A percentile compares a stretch with the other conserved stretches of the same genome.
These are phyloP conservation scores for Oceanodroma leucorhoa DNA, from an alignment of 2,797 vertebrate genomes.

Conservation along the genomic window DNA sequence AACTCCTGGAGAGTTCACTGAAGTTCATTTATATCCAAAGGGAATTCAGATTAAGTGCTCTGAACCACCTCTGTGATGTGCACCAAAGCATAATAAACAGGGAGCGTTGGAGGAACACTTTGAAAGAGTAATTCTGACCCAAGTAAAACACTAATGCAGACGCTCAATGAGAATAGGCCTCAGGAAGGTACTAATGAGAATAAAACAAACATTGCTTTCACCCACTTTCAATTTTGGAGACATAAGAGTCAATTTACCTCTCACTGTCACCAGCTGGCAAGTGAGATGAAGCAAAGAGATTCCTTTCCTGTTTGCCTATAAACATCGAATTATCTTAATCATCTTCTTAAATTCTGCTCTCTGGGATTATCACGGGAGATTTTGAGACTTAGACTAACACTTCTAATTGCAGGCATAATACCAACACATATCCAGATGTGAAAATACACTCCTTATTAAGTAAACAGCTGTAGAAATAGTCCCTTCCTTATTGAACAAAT, in stretches of 20 bases:
- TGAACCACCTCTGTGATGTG: neutral
- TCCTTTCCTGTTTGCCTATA: conserved; percentile 12
- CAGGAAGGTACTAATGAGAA: neutral
- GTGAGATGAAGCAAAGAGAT: neutral
- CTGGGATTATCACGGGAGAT: neutral
- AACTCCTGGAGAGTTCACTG: neutral
- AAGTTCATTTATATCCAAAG: neutral
- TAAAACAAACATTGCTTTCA: neutral
- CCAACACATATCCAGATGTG: neutral
- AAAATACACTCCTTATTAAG: neutral
- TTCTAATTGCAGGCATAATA: neutral
- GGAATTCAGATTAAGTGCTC: neutral
- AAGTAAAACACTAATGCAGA: neutral
- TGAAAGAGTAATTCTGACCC: neutral
- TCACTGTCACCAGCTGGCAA: neutral
- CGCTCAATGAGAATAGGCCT: neutral
- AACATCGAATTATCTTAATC: neutral
- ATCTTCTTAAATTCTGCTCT: neutral
- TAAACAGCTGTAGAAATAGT: neutral
- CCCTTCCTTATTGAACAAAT: neutral
- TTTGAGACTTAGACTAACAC: neutral
- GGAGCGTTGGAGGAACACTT: neutral
- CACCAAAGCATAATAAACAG: neutral
- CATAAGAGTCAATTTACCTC: neutral
- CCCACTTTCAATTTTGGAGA: neutral